A percentile compares a stretch with the other conserved stretches of the same genome.
Conservation (phyloP, 2,888 invertebrate genomes). For the Lamellibrachia satsuma region DNA sequence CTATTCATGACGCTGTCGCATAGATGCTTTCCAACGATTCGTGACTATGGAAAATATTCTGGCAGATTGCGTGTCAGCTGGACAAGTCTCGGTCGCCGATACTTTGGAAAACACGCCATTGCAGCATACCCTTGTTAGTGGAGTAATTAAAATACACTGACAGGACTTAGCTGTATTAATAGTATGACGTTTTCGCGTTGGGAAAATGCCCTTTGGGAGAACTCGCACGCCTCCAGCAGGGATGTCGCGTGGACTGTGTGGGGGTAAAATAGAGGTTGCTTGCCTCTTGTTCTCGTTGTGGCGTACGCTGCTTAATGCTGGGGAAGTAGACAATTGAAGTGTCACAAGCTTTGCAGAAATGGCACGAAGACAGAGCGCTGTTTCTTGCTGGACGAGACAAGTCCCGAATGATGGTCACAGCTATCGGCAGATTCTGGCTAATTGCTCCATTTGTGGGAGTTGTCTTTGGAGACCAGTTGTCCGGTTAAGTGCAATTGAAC, state of each 20-base stretch:
- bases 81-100: background rate
- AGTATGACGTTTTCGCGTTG: background rate
- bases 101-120: background rate
- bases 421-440: background rate
- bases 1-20: background rate
- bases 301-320: background rate
- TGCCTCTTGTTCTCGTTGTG: background rate
- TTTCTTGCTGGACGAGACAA: background rate
- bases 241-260: background rate
- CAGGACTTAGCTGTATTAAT: constrained; percentile 6
- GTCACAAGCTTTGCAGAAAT: background rate
- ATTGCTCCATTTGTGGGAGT: background rate
- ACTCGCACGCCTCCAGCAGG: background rate
- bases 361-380: background rate
- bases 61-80: background rate
- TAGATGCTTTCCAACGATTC: background rate
- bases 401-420: background rate
- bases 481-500: background rate
- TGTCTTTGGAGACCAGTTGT: background rate
- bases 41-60: background rate
- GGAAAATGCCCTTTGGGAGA: background rate
- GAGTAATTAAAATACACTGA: background rate
- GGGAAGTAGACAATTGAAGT: background rate
- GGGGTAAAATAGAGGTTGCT: background rate
- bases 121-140: background rate